Percentiles rank a stretch among this genome's conserved stretches.
phyloP scores from a whole-genome alignment of 2,113 vertebrate species.

The Pavo muticus region DNA sequence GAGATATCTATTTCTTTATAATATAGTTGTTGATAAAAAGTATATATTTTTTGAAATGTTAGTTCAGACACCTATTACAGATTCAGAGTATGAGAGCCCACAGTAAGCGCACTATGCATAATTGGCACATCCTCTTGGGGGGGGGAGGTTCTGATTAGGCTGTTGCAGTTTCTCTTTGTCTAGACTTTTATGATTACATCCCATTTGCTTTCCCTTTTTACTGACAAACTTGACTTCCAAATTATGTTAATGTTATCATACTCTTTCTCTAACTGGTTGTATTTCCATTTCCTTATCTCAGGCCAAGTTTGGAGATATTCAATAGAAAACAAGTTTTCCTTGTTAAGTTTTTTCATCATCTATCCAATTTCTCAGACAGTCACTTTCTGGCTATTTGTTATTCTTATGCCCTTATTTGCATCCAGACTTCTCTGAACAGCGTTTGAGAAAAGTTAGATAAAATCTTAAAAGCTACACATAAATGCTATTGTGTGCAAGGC shows the following conservation, averaged over 20 bases:
- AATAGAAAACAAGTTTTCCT: not conserved
- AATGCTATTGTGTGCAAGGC: not conserved
- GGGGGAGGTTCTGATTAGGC: not conserved
- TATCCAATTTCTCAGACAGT: not conserved
- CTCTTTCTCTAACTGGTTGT: constrained; percentile 14
- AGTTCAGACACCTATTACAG: not conserved
- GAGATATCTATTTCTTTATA: not conserved
- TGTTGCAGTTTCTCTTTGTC: constrained; percentile 19
- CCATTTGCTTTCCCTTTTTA: constrained; percentile 21
- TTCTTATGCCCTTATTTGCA: not conserved
- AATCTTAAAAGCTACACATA: not conserved
- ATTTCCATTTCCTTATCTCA: constrained; percentile 39
- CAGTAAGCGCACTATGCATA: not conserved
- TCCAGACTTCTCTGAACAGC: not conserved
- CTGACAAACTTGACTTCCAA: constrained; percentile 44
- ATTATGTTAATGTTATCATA: constrained; percentile 56
- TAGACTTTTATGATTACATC: constrained; percentile 47
- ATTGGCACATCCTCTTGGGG: not conserved
- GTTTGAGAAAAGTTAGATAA: not conserved
- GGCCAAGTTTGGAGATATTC: not conserved
- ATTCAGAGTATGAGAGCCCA: not conserved
- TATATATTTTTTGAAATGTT: not conserved
- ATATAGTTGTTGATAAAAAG: not conserved
- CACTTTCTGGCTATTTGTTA: not conserved
- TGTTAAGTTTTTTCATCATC: not conserved